These are phyloP conservation scores for Euthynnus affinis DNA, from an alignment of 2,797 vertebrate genomes.

Conservation along the genomic window DNA sequence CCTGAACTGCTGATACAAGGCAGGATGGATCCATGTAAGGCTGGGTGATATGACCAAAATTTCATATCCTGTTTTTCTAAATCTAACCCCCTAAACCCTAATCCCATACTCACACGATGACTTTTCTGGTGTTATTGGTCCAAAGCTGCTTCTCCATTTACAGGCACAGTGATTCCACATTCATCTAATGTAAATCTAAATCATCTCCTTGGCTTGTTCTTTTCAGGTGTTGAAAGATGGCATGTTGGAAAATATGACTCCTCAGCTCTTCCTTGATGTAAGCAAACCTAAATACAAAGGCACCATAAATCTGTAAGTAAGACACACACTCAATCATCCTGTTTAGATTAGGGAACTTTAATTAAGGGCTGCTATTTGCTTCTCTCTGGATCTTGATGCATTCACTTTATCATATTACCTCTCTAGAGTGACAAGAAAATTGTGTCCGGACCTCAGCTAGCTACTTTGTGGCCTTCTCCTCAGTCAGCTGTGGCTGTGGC, in stretches of 20 bases:
- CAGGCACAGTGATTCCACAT: background rate
- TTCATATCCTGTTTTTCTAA: too few relatives aligned
- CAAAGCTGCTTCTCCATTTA: background rate
- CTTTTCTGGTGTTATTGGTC: too few relatives aligned
- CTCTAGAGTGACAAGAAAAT: slow-evolving; percentile 90
- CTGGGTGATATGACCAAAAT: too few relatives aligned
- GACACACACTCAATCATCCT: background rate
- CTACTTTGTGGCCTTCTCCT: slow-evolving; percentile 96
- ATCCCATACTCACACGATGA: too few relatives aligned
- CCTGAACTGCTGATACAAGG: too few relatives aligned
- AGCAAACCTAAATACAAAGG: slow-evolving; percentile 93
- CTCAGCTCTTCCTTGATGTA: slow-evolving; percentile 91
- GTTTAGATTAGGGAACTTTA: background rate
- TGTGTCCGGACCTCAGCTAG: slow-evolving; percentile 92
- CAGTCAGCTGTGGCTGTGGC: slow-evolving; percentile 96
- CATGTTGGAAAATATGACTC: slow-evolving; percentile 94
- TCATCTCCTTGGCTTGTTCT: background rate
- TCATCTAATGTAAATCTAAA: background rate
- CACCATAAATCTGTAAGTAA: slow-evolving; percentile 92
- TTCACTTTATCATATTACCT: background rate
- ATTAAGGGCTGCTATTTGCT: background rate
- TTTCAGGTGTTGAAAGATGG: slow-evolving; percentile 93
- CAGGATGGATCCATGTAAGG: too few relatives aligned
- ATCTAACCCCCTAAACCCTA: too few relatives aligned
- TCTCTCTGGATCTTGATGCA: background rate